These are phyloP conservation scores for Acanthiza pusilla DNA, from an alignment of 2,797 vertebrate species.

Conservation along the genomic window DNA sequence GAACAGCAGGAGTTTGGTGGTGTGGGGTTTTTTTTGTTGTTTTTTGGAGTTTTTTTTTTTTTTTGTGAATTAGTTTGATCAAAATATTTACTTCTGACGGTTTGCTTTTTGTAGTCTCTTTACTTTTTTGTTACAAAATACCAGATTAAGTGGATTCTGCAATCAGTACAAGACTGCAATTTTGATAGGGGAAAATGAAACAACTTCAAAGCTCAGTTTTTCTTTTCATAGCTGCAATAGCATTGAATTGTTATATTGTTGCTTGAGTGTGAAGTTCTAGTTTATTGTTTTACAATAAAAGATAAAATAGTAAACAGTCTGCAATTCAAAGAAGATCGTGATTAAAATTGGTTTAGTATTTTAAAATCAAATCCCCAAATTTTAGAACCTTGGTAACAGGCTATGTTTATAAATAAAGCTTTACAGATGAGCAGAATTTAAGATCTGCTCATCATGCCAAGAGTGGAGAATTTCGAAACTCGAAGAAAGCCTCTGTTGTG, in stretches of 20 bases:
- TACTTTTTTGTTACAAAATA: neutral
- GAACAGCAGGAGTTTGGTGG: neutral
- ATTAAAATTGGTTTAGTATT: neutral
- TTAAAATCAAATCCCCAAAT: neutral
- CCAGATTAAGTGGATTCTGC: neutral
- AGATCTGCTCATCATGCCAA: neutral
- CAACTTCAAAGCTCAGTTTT: neutral
- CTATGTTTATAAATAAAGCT: neutral
- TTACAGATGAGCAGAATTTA: neutral
- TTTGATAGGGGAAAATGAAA: neutral
- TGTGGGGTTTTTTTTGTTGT: too few species aligned
- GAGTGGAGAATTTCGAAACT: neutral
- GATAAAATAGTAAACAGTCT: neutral
- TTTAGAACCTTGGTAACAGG: neutral
- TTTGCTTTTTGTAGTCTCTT: neutral
- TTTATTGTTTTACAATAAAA: neutral
- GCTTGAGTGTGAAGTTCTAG: neutral
- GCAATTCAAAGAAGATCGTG: neutral
- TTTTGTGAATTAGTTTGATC: neutral
- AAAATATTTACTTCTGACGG: constrained; percentile 5
- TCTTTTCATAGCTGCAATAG: neutral
- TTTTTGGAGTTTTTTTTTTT: too few species aligned
- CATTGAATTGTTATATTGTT: neutral
- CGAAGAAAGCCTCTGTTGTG: neutral
- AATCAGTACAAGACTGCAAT: neutral